Evolutionary conservation across 2,797 vertebrate species (phyloP), one percentile per base, ranked within the genome.

Genomic region (Pteropus rufus): DNA sequence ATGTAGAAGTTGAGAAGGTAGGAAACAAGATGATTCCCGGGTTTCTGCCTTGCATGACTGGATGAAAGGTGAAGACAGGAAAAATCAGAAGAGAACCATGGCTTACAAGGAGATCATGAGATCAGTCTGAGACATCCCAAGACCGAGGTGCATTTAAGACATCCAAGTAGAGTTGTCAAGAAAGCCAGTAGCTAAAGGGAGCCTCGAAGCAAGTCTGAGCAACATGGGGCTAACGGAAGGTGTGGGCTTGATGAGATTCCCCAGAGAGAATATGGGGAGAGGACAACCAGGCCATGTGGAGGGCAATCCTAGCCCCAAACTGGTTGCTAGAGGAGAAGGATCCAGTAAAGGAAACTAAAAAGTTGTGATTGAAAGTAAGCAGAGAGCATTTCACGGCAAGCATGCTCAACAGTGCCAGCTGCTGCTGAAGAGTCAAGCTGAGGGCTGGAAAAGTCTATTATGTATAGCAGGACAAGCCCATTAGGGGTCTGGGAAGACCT

Each of bases 311-410:
- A 39, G 39, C 56, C 23, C 11, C 7, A 29, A 60, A 44, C 0
- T 12, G 46, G 26, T 18, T 24, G 34, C 39, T 11, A 24, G 75
- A 34, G 49, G 5, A 69, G 16, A 16, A 36, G 15, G 21, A 10
- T 39, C 46, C 24, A 0, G 0, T 24, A 29, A 26, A 44, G 39
- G 36, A 49, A 18, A 34, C 15, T 1, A 10, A 5, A 0, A 23
- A 44, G 60, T 3, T 46, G 36, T 23, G 56, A 52, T 67, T 24
- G 11, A 49, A 23, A 29, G 54, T 26, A 4, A 4, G 23, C 44
- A 49, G 67, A 85, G 21, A 67, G 7, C 10, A 19, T 10, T 4
- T 36, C 64, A 3, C 16, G 60, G 54, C 24, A 11, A 62, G 5
- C 15, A 2, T 4, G 65, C 65, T 24, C 49, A 11, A 29, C 39